Evolutionary conservation across 2,888 invertebrate genomes (phyloP).

Genomic region (Heliconius sara): DNA sequence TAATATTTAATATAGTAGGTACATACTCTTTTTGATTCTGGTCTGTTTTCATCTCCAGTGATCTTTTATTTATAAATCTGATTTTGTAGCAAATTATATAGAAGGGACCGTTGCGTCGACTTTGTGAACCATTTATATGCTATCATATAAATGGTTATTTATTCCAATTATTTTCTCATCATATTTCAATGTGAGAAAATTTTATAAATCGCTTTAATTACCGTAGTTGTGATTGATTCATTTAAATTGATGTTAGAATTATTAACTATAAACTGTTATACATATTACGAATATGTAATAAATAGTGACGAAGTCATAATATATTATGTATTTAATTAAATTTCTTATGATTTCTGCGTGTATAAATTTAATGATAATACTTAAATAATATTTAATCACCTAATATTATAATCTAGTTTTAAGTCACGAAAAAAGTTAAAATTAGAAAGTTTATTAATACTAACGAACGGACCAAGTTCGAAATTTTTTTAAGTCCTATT

Average conservation of each 20-base stretch:
- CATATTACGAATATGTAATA: constrained; percentile 35
- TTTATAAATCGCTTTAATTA: background rate
- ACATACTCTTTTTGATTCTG: background rate
- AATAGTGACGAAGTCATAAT: constrained; percentile 35
- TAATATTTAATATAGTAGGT: background rate
- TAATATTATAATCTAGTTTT: background rate
- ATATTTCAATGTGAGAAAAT: background rate
- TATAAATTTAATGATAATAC: background rate
- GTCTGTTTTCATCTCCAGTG: background rate
- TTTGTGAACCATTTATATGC: background rate
- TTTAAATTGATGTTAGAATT: constrained; percentile 30
- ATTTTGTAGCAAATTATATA: background rate
- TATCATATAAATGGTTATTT: too few species aligned
- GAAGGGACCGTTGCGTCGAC: background rate
- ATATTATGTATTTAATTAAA: background rate
- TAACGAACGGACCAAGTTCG: constrained; percentile 39
- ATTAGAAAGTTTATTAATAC: background rate
- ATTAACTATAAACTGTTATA: constrained; percentile 32
- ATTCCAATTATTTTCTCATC: background rate
- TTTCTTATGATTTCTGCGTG: background rate
- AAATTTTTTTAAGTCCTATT: constrained; percentile 36
- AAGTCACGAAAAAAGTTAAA: background rate
- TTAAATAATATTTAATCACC: background rate
- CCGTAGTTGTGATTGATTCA: background rate
- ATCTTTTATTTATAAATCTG: background rate